Evolutionary conservation across 2,113 vertebrate species (phyloP).

Genomic region (Cranoglanis bouderius): DNA sequence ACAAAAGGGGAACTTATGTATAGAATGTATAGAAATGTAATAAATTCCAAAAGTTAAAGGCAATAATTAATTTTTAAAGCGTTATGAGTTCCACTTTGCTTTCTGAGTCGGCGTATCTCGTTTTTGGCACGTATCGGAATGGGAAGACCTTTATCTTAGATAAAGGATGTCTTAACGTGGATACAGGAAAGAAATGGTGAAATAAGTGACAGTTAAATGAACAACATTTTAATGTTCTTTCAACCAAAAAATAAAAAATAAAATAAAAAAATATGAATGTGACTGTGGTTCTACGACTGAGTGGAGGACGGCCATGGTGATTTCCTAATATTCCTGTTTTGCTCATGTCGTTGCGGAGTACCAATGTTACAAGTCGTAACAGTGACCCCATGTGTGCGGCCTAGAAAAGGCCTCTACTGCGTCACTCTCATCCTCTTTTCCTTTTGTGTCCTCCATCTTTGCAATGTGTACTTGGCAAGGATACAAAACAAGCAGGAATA

Average conservation of each 20-base stretch:
- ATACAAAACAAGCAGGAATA: not conserved
- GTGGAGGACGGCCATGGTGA: not conserved
- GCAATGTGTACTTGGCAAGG: not conserved
- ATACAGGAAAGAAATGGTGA: not conserved
- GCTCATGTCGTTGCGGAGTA: not conserved
- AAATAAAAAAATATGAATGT: not conserved
- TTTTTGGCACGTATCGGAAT: constrained; percentile 26
- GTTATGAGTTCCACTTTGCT: not conserved
- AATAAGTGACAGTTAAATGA: not conserved
- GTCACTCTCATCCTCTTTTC: not conserved
- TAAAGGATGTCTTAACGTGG: not conserved
- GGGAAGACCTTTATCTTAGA: constrained; percentile 31
- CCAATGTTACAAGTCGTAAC: not conserved
- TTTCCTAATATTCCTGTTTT: not conserved
- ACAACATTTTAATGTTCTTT: not conserved
- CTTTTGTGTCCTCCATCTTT: not conserved
- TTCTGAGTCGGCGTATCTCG: not conserved
- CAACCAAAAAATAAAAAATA: not conserved
- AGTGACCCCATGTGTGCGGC: not conserved
- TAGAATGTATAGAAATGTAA: not conserved
- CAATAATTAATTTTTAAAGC: not conserved
- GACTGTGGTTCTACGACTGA: not conserved
- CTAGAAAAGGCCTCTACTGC: not conserved
- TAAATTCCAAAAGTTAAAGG: not conserved
- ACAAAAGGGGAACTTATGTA: not conserved